Conservation (phyloP, 2,888 invertebrate species). For the Bellardia pandia region DNA sequence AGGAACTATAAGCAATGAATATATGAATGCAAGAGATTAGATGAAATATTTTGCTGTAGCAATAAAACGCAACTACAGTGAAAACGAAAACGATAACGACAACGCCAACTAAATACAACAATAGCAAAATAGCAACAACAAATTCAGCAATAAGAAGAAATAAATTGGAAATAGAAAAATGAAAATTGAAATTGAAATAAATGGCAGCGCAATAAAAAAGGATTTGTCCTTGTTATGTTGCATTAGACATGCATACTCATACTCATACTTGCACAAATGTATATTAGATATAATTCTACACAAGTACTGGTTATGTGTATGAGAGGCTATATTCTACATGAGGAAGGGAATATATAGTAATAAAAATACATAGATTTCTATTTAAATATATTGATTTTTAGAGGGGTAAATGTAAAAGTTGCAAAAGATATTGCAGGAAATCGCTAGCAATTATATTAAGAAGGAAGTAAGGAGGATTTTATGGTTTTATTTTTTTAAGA, state of each 20-base stretch:
- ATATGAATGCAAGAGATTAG: slow-evolving; percentile 66
- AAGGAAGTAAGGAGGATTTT: too few relatives aligned
- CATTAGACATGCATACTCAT: slow-evolving; percentile 46
- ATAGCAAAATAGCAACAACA: neutral
- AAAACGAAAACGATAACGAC: slow-evolving; percentile 24
- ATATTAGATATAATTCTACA: too few relatives aligned
- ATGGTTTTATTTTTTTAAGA: too few relatives aligned
- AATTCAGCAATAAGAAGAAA: slow-evolving; percentile 31
- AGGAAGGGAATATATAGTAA: neutral
- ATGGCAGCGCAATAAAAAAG: slow-evolving; percentile 70
- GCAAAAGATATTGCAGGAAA: neutral
- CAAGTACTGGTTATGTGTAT: neutral
- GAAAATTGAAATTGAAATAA: slow-evolving; percentile 73
- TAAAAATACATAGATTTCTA: slow-evolving; percentile 19
- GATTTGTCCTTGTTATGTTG: slow-evolving; percentile 73
- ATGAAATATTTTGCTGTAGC: slow-evolving; percentile 63
- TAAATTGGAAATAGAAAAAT: slow-evolving; percentile 43
- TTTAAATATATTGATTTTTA: slow-evolving; percentile 33
- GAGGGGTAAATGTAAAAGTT: neutral
- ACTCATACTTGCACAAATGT: neutral
- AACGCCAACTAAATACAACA: slow-evolving; percentile 19
- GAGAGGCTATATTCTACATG: neutral
- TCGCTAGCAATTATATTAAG: neutral
- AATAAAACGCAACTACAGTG: slow-evolving; percentile 56
- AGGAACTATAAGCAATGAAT: slow-evolving; percentile 63